phyloP scores from a whole-genome alignment of 2,888 invertebrate genomes.

The Mythimna loreyi region DNA sequence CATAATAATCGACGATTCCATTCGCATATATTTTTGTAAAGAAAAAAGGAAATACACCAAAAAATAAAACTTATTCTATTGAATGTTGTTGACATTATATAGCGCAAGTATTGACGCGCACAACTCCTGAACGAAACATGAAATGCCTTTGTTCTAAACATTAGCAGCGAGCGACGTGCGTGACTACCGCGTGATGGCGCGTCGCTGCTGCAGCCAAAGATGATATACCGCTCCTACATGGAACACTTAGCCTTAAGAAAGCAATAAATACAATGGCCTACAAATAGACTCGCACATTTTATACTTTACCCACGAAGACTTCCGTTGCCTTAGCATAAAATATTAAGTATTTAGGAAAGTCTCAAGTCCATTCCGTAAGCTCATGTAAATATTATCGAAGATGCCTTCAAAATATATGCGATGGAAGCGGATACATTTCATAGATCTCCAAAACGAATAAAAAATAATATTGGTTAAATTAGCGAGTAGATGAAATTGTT shows the following conservation, averaged over 20 bases:
- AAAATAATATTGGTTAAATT: constrained; percentile 85
- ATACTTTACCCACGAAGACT: constrained; percentile 45
- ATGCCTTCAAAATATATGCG: constrained; percentile 82
- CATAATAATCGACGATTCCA: constrained; percentile 79
- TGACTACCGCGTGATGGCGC: constrained; percentile 17
- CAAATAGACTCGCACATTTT: constrained; percentile 37
- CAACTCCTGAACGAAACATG: constrained; percentile 45
- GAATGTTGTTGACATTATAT: constrained; percentile 62
- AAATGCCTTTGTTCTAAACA: constrained; percentile 53
- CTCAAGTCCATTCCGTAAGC: constrained; percentile 56
- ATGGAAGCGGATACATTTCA: constrained; percentile 80
- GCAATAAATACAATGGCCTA: constrained; percentile 61
- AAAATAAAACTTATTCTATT: constrained; percentile 67
- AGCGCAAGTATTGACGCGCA: constrained; percentile 48
- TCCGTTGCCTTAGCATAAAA: constrained; percentile 62
- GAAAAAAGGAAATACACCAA: constrained; percentile 72
- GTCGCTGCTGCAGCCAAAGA: constrained; percentile 56
- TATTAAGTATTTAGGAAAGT: constrained; percentile 53
- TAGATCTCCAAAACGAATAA: constrained; percentile 83
- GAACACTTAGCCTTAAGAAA: constrained; percentile 58
- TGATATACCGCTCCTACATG: constrained; percentile 38
- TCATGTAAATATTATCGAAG: constrained; percentile 60
- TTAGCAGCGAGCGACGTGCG: constrained; percentile 26
- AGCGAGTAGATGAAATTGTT: constrained; percentile 90
- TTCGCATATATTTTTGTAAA: constrained; percentile 86